Evolutionary conservation across 1,140 invertebrate genomes (phyloP), one percentile per base, ranked within the genome.

Genomic region (Neomicropteryx cornuta): DNA sequence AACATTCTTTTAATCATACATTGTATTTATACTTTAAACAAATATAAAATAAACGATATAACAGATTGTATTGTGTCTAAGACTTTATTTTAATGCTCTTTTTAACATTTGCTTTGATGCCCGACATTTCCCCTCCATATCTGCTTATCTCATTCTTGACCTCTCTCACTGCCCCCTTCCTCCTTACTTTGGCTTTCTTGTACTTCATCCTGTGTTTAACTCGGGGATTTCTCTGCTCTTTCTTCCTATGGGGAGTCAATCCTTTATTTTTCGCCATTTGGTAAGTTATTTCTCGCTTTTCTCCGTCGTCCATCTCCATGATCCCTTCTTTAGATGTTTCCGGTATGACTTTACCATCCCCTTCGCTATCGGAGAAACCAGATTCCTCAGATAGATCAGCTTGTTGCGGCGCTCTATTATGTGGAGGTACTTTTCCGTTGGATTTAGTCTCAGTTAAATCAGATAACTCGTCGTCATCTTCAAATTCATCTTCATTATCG

Each of bases 241-340:
- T 95, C 55, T 87, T 93, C 39, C 88, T 76, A 45, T 81, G 71
- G 8, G 90, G 87, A 24, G 82, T 93, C 2, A 97, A 68, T 24
- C 92, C 92, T 66, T 92, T 95, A 53, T 97, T 97, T 61, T 96
- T 96, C 5, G 83, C 79, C 51, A 96, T 96, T 74, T 93, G 73
- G 58, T 91, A 91, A 13, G 84, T 94, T 46, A 96, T 94, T 34
- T 75, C 75, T 51, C 92, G 70, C 53, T 88, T 92, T 21, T 67
- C 75, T 31, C 48, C 56, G 18, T 56, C 46, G 28, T 61, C 57
- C 31, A 52, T 52, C 37, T 48, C 22, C 37, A 46, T 51, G 38
- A 52, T 28, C 42, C 51, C 39, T 42, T 53, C 42, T 33, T 48
- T 27, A 16, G 37, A 53, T 44, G 51, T 51, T 46, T 50, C 44